Base-by-base conservation (phyloP, 2,888 invertebrate genomes). In the Eupithecia tripunctaria region DNA sequence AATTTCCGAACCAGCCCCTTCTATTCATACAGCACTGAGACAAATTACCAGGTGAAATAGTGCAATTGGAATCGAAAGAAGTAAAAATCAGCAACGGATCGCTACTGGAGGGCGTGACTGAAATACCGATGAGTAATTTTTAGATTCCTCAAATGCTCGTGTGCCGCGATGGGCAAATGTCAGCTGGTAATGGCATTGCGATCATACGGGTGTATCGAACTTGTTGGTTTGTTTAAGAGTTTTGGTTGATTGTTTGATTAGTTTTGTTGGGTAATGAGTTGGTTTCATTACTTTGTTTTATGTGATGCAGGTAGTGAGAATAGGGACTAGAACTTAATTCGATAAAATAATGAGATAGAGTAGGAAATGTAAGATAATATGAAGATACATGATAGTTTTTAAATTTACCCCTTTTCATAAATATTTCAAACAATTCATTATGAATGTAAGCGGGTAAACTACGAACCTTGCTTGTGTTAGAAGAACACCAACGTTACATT, bases 61-160 rank as follows among this genome's bases (percentile, higher is more conserved):
- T 89, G 91, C 91, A 91, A 91, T 92, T 82, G 92, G 91, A 91
- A 92, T 91, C 87, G 88, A 92, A 93, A 93, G 93, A 94, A 93
- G 92, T 91, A 94, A 93, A 94, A 94, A 94, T 94, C 93, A 93
- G 90, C 90, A 86, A 84, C 79, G 86, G 84, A 89, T 88, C 87
- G 92, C 85, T 86, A 87, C 80, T 84, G 86, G 85, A 82, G 84
- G 80, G 85, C 94, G 94, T 93, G 94, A 91, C 93, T 92, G 87
- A 89, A 94, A 93, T 94, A 86, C 88, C 84, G 91, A 94, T 92
- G 92, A 92, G 93, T 93, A 93, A 93, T 93, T 93, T 92, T 89
- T 86, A 92, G 91, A 93, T 94, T 91, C 94, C 84, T 86, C 86
- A 88, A 92, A 93, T 91, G 90, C 87, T 79, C 84, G 83, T 82